Evolutionary conservation across 2,113 vertebrate species (phyloP).

Genomic region (Sphaerodactylus townsendi): DNA sequence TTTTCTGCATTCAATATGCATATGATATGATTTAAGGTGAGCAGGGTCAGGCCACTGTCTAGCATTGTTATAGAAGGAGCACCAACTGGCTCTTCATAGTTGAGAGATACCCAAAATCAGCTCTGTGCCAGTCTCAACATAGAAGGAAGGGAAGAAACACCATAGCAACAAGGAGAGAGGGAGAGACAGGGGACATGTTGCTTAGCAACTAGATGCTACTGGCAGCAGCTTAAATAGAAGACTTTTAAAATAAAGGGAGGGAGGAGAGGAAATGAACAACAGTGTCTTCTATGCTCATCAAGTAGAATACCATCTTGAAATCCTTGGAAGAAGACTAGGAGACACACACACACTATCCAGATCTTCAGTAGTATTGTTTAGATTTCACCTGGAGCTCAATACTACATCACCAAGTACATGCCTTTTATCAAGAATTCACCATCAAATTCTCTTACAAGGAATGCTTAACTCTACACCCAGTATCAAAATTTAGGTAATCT

Average conservation of each 20-base stretch:
- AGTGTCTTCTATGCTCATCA: neutral
- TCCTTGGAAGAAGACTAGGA: neutral
- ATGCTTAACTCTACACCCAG: neutral
- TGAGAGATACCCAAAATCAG: neutral
- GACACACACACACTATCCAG: neutral
- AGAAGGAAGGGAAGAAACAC: conserved; percentile 9
- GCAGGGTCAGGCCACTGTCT: accelerated
- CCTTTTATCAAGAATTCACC: neutral
- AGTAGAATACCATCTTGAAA: neutral
- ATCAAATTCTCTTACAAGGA: neutral
- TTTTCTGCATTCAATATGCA: neutral
- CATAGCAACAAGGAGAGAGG: neutral
- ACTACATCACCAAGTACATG: neutral
- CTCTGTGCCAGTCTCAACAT: neutral
- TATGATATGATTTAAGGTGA: neutral
- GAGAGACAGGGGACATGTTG: conserved; percentile 11
- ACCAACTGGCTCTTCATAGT: neutral
- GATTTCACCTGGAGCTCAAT: neutral
- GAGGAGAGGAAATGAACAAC: neutral
- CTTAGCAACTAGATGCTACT: conserved; percentile 34
- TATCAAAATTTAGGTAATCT: neutral
- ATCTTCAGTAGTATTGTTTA: neutral
- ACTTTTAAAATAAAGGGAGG: conserved; percentile 11
- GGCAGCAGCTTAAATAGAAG: neutral
- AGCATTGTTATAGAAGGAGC: neutral